Evolutionary conservation across 2,888 invertebrate genomes (phyloP).

Genomic region (Diaprepes abbreviatus): DNA sequence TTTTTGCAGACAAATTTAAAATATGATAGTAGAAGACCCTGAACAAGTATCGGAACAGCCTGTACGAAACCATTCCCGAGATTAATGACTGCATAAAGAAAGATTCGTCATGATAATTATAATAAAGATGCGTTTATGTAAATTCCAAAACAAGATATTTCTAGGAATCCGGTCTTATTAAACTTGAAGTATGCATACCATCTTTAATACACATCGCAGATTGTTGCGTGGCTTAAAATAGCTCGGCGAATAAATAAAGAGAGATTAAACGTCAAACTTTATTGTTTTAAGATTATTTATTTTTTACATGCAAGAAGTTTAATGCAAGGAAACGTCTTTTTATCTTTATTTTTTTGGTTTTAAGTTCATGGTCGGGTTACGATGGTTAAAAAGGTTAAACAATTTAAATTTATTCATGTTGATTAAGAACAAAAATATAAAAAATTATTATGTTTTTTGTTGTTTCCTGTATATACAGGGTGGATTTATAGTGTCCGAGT

Average conservation of each 20-base stretch:
- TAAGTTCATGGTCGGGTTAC: no score
- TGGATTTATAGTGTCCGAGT: no score
- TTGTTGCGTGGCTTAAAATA: background rate
- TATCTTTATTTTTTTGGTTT: no score
- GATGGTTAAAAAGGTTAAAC: no score
- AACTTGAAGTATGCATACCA: slow-evolving; percentile 10
- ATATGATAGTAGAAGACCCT: no score
- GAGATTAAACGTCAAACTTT: background rate
- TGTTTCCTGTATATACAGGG: no score
- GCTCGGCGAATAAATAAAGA: background rate
- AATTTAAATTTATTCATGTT: no score
- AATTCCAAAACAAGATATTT: slow-evolving; percentile 13
- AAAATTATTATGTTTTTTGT: no score
- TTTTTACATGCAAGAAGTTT: no score
- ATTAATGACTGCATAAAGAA: slow-evolving; percentile 2
- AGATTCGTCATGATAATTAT: slow-evolving; percentile 8
- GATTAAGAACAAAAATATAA: no score
- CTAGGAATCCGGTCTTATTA: slow-evolving; percentile 4
- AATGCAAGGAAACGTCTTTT: no score
- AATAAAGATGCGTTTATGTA: slow-evolving; percentile 8
- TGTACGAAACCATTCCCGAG: background rate
- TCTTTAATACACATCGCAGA: background rate
- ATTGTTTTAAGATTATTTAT: background rate
- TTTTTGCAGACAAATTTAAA: no score
- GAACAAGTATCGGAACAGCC: background rate